These are phyloP conservation scores for Sarcophaga bullata DNA, from an alignment of 1,140 invertebrate genomes.

Conservation along the genomic window DNA sequence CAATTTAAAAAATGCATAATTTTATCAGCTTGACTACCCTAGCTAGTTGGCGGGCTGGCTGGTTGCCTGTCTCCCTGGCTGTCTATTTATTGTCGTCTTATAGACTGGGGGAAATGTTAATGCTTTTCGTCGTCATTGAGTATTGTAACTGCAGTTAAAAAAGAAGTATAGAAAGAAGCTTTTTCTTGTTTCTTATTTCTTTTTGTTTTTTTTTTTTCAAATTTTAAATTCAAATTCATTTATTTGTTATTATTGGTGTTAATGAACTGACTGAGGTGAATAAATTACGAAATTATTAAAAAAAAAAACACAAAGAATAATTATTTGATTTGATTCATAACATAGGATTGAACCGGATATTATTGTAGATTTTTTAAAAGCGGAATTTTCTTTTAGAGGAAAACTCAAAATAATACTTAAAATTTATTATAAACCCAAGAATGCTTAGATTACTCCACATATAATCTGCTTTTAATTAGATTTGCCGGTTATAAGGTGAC, in stretches of 20 bases:
- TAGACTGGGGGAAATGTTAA: background rate
- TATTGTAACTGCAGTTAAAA: background rate
- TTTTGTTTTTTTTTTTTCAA: no score
- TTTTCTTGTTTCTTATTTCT: no score
- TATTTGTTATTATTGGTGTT: background rate
- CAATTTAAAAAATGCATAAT: constrained; percentile 18
- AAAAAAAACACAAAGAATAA: background rate
- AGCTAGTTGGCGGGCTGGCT: background rate
- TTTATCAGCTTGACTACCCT: background rate
- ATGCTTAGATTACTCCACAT: no score
- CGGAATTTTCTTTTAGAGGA: no score
- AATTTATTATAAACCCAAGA: background rate
- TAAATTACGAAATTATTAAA: background rate
- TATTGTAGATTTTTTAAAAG: background rate
- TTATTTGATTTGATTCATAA: background rate
- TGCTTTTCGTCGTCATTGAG: background rate
- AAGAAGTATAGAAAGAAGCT: background rate
- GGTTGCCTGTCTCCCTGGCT: background rate
- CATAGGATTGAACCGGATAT: background rate
- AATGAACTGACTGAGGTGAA: background rate
- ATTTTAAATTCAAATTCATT: background rate
- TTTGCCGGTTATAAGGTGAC: no score
- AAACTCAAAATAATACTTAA: background rate
- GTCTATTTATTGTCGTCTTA: constrained; percentile 4
- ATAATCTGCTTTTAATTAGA: no score